Conservation (phyloP, 2,113 vertebrate species). For the Bothrops jararaca region DNA sequence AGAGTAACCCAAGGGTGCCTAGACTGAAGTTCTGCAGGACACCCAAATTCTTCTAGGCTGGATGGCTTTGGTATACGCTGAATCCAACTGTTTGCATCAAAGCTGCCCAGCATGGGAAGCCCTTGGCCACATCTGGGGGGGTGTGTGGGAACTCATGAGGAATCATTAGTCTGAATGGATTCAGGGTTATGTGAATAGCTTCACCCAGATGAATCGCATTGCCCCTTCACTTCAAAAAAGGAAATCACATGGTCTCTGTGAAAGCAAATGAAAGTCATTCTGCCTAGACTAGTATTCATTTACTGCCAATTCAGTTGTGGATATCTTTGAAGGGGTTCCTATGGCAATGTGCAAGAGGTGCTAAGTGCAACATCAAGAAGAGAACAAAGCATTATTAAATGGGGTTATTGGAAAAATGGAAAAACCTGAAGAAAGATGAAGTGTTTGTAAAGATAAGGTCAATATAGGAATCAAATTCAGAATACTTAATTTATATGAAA, state of each 20-base stretch:
- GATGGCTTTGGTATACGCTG: background rate
- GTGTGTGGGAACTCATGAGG: rapidly evolving
- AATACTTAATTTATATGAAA: background rate
- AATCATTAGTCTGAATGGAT: background rate
- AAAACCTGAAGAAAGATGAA: background rate
- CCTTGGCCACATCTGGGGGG: background rate
- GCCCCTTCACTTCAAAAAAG: background rate
- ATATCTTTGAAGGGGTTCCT: background rate
- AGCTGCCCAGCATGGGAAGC: background rate
- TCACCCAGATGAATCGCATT: background rate
- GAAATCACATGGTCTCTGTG: background rate
- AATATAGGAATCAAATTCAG: background rate
- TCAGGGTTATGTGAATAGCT: background rate
- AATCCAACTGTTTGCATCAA: background rate
- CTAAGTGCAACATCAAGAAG: background rate
- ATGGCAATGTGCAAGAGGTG: background rate
- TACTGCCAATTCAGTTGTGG: background rate
- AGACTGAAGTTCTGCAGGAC: background rate
- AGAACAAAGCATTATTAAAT: background rate
- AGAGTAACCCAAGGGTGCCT: background rate
- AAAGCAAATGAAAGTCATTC: background rate
- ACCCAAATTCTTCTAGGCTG: background rate
- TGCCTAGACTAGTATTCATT: background rate
- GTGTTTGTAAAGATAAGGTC: background rate
- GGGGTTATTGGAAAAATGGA: background rate